Evolutionary conservation across 2,113 vertebrate species (phyloP).

Genomic region (Pangasianodon hypophthalmus): DNA sequence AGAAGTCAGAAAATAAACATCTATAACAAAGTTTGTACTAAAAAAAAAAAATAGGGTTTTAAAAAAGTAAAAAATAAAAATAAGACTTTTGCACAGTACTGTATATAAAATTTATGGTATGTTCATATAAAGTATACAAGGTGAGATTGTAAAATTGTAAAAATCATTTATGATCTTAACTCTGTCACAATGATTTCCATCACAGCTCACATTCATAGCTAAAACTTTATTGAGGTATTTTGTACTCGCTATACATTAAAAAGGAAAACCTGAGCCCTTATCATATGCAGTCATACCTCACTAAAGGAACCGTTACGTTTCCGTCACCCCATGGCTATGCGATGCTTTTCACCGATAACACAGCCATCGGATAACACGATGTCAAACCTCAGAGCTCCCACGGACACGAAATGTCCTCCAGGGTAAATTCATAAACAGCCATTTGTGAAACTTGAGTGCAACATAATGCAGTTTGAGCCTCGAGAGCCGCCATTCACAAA

Average conservation of each 20-base stretch:
- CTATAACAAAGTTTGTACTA: no score
- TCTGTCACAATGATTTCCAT: background rate
- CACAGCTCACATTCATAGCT: background rate
- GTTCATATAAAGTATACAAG: background rate
- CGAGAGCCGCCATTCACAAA: constrained; percentile 62
- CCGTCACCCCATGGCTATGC: constrained; percentile 4
- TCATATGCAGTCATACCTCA: background rate
- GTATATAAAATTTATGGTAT: background rate
- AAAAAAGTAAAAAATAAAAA: no score
- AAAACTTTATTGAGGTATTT: background rate
- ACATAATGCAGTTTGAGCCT: constrained; percentile 71
- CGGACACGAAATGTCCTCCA: constrained; percentile 39
- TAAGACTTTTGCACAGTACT: no score
- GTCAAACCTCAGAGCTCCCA: constrained; percentile 26
- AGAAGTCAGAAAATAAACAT: no score
- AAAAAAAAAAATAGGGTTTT: no score
- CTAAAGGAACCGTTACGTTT: background rate
- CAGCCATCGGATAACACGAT: background rate
- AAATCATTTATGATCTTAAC: background rate
- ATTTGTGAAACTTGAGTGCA: constrained; percentile 62
- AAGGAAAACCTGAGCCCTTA: background rate
- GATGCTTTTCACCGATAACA: constrained; percentile 25
- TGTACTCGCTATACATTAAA: background rate
- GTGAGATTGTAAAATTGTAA: background rate
- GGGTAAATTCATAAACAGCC: constrained; percentile 62